Conservation (phyloP, 2,888 invertebrate genomes). For the Eudemis profundana region DNA sequence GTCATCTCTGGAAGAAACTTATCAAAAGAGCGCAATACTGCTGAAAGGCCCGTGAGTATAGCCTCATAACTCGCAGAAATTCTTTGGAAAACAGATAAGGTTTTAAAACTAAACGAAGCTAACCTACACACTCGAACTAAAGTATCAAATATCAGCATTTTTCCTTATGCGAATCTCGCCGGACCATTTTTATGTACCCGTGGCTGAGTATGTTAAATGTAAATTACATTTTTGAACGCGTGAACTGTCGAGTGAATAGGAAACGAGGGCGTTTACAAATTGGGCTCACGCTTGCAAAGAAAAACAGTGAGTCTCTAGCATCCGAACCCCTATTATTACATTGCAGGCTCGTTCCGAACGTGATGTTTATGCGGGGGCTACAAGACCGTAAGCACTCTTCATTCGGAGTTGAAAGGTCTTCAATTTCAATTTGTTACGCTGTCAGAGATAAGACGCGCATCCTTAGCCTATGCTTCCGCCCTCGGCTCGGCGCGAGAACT, state of each 20-base stretch:
- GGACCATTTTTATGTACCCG: not conserved
- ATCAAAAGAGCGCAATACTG: constrained; percentile 51
- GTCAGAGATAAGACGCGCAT: constrained; percentile 38
- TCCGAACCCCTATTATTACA: constrained; percentile 40
- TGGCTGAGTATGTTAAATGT: constrained; percentile 6
- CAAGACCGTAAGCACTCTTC: constrained; percentile 27
- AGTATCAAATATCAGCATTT: not conserved
- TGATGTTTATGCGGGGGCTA: constrained; percentile 39
- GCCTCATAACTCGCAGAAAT: constrained; percentile 5
- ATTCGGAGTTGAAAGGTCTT: constrained; percentile 39
- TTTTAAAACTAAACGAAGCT: constrained; percentile 1
- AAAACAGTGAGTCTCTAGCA: constrained; percentile 34
- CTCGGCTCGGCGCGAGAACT: not conserved
- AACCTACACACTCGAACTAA: not conserved
- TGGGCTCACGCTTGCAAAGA: constrained; percentile 31
- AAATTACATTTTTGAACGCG: constrained; percentile 36
- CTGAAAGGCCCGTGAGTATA: constrained; percentile 20
- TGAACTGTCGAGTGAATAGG: constrained; percentile 29
- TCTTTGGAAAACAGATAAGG: not conserved
- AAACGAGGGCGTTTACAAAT: constrained; percentile 35
- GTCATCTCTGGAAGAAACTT: constrained; percentile 48
- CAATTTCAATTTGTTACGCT: constrained; percentile 39
- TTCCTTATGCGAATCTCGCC: not conserved
- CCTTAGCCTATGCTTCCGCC: constrained; percentile 1
- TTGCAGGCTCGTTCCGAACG: constrained; percentile 39